phyloP scores from a whole-genome alignment of 2,113 vertebrate genomes.

The Gambusia holbrooki region DNA sequence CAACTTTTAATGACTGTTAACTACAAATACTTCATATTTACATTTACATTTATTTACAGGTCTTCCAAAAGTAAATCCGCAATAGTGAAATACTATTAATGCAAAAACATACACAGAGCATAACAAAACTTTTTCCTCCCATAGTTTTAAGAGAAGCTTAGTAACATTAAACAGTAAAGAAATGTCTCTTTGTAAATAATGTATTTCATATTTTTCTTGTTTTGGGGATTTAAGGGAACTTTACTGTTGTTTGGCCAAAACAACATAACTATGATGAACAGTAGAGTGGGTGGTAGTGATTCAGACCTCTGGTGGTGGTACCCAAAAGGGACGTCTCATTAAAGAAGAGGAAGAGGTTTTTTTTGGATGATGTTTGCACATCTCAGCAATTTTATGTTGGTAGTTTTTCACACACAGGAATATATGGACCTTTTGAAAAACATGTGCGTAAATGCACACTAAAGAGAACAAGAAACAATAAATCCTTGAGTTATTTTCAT shows the following conservation, averaged over 20 bases:
- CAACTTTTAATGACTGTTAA: not conserved
- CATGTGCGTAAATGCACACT: too few species aligned
- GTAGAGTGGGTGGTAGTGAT: not conserved
- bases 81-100: not conserved
- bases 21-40: not conserved
- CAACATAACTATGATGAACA: not conserved
- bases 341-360: not conserved
- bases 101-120: not conserved
- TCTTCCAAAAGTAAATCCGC: not conserved
- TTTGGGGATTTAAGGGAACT: not conserved
- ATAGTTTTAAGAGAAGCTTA: not conserved
- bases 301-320: not conserved
- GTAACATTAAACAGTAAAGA: not conserved
- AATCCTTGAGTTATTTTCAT: too few species aligned
- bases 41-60: not conserved
- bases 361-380: too few species aligned
- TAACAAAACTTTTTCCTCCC: not conserved
- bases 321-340: not conserved
- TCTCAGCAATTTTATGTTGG: too few species aligned
- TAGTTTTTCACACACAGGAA: too few species aligned
- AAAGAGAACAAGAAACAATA: too few species aligned
- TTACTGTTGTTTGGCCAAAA: too few species aligned
- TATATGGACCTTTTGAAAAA: too few species aligned
- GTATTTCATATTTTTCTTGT: not conserved
- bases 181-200: not conserved